Evolutionary conservation across 2,888 invertebrate species (phyloP).

Genomic region (Cheilosia impressa): DNA sequence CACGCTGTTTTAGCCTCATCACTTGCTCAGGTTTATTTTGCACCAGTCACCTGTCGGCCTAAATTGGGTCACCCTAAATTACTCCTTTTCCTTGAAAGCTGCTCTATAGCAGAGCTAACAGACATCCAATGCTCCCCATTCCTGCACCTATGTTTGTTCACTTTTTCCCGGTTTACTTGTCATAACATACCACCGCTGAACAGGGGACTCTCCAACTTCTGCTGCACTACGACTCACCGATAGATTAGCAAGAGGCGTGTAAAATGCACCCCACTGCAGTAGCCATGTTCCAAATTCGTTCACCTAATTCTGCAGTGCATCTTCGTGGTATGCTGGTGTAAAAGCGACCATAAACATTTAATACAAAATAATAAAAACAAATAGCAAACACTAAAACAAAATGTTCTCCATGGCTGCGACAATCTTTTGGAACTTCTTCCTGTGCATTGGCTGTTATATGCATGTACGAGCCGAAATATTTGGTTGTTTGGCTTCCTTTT

Average conservation of each 20-base stretch:
- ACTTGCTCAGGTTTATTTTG: too few relatives aligned
- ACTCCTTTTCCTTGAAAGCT: too few relatives aligned
- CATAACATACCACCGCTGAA: too few relatives aligned
- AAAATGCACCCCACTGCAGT: constrained; percentile 4
- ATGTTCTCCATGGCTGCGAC: constrained; percentile 27
- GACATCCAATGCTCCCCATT: too few relatives aligned
- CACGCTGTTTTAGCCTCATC: too few relatives aligned
- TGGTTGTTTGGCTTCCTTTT: constrained; percentile 10
- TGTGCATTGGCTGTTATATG: constrained; percentile 20
- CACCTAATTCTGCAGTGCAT: constrained; percentile 25
- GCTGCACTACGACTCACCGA: not conserved
- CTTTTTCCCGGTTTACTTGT: too few relatives aligned
- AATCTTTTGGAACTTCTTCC: constrained; percentile 11
- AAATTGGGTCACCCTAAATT: too few relatives aligned
- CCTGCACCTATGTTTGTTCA: too few relatives aligned
- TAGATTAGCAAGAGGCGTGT: not conserved
- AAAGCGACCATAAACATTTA: constrained; percentile 29
- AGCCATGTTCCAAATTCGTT: not conserved
- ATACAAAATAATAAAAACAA: constrained; percentile 36
- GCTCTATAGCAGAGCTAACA: too few relatives aligned
- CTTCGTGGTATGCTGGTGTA: not conserved
- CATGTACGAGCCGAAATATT: constrained; percentile 2
- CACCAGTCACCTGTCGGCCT: too few relatives aligned
- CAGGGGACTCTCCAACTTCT: too few relatives aligned
- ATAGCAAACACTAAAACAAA: constrained; percentile 8